phyloP scores from a whole-genome alignment of 2,888 invertebrate species.

The Oxytorus armatus region DNA sequence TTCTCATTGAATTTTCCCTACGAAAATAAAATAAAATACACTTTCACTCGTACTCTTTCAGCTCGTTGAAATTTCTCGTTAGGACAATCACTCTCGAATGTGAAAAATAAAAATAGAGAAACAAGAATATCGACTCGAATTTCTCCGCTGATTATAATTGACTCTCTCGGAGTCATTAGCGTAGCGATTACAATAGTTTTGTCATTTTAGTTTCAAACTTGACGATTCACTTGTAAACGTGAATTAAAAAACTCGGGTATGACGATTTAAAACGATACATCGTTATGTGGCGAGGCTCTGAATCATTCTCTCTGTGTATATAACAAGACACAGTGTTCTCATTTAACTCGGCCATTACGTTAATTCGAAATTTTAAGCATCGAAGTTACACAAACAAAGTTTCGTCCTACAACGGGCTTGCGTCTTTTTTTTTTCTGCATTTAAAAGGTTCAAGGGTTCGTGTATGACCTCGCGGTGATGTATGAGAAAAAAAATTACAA shows the following conservation, averaged over 20 bases:
- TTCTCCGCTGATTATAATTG: not conserved
- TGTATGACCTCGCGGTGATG: too few species aligned
- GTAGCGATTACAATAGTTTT: constrained; percentile 7
- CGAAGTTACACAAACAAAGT: constrained; percentile 12
- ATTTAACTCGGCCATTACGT: constrained; percentile 31
- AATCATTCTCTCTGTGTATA: too few species aligned
- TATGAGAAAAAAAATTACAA: too few species aligned
- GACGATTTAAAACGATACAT: constrained; percentile 5
- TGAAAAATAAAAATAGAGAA: not conserved
- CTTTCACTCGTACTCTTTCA: not conserved
- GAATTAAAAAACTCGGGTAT: constrained; percentile 30
- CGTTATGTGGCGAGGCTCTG: not conserved
- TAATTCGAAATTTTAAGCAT: constrained; percentile 10
- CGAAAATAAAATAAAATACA: not conserved
- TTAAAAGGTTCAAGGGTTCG: too few species aligned
- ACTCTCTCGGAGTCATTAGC: not conserved
- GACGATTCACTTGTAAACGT: constrained; percentile 23
- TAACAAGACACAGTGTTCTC: constrained; percentile 35
- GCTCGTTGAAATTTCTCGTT: not conserved
- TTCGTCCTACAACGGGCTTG: too few species aligned
- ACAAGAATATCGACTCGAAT: not conserved
- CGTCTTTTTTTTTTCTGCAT: too few species aligned
- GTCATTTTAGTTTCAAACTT: constrained; percentile 15
- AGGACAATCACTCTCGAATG: not conserved
- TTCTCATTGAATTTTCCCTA: not conserved